Conservation (phyloP, 2,797 vertebrate species). For the Melanotaenia trifasciata region DNA sequence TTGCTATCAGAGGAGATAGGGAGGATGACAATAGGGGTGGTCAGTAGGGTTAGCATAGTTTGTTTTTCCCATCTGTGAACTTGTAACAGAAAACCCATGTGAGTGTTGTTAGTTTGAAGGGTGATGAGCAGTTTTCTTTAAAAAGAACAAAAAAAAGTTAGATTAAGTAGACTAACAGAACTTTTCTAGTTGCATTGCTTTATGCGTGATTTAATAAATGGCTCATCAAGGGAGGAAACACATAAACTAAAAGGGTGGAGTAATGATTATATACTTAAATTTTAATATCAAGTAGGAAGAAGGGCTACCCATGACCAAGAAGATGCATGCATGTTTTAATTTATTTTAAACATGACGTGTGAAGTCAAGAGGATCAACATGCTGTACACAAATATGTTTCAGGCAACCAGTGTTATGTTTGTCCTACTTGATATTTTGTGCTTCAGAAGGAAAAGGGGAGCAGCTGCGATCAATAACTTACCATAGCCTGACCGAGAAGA, state of each 20-base stretch:
- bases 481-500: conserved; percentile 95
- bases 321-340: conserved; percentile 59
- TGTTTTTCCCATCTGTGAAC: conserved; percentile 25
- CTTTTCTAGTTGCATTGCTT: conserved; percentile 50
- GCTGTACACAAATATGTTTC: conserved; percentile 34
- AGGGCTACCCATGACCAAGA: conserved; percentile 49
- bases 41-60: conserved; percentile 47
- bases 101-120: conserved; percentile 56
- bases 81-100: conserved; percentile 41
- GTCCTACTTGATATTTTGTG: conserved; percentile 72
- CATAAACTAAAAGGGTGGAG: conserved; percentile 37
- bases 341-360: conserved; percentile 24
- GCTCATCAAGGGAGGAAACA: conserved; percentile 35
- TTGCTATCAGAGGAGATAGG: conserved; percentile 23
- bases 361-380: conserved; percentile 42
- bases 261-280: conserved; percentile 19
- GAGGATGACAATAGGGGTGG: conserved; percentile 17
- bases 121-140: conserved; percentile 11
- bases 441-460: conserved; percentile 54
- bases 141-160: neutral
- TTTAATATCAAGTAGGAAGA: conserved; percentile 67
- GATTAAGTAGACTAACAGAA: conserved; percentile 2
- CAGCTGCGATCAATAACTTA: conserved; percentile 87
- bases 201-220: conserved; percentile 1
- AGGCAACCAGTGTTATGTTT: conserved; percentile 31